phyloP scores from a whole-genome alignment of 2,797 vertebrate species.

The Tarsius wallacei region DNA sequence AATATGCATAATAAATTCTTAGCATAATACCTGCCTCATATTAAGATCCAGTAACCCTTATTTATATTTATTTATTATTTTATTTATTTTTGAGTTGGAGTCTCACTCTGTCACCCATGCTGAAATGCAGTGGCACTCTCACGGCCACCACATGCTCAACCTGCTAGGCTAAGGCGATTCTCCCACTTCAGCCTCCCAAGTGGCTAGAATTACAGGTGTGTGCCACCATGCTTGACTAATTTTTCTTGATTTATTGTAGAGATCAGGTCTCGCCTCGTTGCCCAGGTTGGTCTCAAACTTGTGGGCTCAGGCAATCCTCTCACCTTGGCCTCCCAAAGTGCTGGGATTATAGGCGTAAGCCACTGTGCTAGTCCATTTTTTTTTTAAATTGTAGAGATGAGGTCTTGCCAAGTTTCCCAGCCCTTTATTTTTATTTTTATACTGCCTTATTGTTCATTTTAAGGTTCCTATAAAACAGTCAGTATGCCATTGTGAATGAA shows the following conservation, averaged over 20 bases:
- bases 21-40: no score
- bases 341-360: background rate
- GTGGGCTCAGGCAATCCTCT: background rate
- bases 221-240: background rate
- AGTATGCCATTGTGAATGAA: background rate
- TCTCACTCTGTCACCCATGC: background rate
- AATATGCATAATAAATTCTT: no score
- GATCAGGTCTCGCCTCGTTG: no score
- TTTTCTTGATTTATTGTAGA: background rate
- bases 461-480: background rate
- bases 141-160: background rate
- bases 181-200: background rate
- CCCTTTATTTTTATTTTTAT: constrained; percentile 23
- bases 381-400: background rate
- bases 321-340: background rate
- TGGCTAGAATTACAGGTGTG: background rate
- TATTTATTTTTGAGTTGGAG: background rate
- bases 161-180: background rate
- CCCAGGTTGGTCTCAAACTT: no score
- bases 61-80: background rate
- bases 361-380: background rate
- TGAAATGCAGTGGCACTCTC: background rate
- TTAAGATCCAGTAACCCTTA: no score
- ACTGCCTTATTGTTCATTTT: background rate
- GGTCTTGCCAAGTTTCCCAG: background rate